Conservation (phyloP, 2,797 vertebrate species). For the Typhlichthys subterraneus region DNA sequence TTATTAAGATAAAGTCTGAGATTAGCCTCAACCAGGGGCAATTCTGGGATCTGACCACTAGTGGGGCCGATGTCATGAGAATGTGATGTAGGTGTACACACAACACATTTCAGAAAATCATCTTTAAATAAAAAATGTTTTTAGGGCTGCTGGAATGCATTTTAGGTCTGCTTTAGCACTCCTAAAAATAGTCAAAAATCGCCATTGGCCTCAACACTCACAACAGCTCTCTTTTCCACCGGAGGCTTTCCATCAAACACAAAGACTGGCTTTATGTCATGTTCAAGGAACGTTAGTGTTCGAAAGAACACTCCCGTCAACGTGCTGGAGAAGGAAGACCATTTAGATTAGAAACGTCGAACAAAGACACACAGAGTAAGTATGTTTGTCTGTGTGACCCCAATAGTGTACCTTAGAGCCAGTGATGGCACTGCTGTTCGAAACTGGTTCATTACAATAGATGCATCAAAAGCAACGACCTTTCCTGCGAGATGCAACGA, state of each 20-base stretch:
- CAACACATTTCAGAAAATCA: too few species aligned
- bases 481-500: constrained; percentile 66
- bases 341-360: neutral
- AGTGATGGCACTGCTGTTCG: constrained; percentile 61
- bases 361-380: too few species aligned
- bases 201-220: constrained; percentile 51
- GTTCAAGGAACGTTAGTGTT: constrained; percentile 81
- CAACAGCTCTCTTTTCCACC: constrained; percentile 72
- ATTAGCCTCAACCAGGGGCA: neutral
- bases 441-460: constrained; percentile 82
- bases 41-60: too few species aligned
- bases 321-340: constrained; percentile 57
- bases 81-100: too few species aligned
- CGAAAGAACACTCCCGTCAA: constrained; percentile 82
- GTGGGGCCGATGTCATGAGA: too few species aligned
- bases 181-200: too few species aligned
- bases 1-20: constrained; percentile 1
- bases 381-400: too few species aligned
- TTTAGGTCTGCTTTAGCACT: too few species aligned
- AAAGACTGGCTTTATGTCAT: constrained; percentile 83
- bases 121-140: too few species aligned
- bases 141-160: too few species aligned
- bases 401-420: constrained; percentile 61
- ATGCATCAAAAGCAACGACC: constrained; percentile 78
- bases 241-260: constrained; percentile 84